Conservation (phyloP, 2,113 vertebrate genomes). For the Stegostoma tigrinum region DNA sequence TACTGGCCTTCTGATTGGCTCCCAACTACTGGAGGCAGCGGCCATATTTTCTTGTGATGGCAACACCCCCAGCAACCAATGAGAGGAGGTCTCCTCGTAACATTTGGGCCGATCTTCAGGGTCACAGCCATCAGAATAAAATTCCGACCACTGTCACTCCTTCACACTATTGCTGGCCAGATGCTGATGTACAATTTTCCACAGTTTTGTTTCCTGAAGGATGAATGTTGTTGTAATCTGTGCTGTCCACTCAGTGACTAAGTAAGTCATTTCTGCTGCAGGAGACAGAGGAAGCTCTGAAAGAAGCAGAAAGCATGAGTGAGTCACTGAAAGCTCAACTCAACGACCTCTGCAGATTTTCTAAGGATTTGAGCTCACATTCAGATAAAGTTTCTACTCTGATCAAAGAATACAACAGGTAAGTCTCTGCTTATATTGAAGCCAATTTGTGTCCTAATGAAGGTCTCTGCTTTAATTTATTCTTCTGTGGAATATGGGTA, state of each 20-base stretch:
- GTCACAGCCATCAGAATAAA: too few species aligned
- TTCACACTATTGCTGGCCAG: neutral
- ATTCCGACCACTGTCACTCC: neutral
- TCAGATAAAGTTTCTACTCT: constrained; percentile 80
- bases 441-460: neutral
- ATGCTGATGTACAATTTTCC: neutral
- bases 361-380: constrained; percentile 75
- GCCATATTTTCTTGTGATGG: too few species aligned
- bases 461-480: too few species aligned
- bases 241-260: neutral
- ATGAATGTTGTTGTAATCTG: neutral
- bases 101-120: too few species aligned
- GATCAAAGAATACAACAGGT: constrained; percentile 97
- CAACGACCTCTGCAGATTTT: constrained; percentile 86
- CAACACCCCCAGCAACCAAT: too few species aligned
- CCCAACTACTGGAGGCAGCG: too few species aligned
- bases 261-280: constrained; percentile 43
- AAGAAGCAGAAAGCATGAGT: constrained; percentile 73
- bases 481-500: too few species aligned
- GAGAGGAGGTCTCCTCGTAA: too few species aligned
- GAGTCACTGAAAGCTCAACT: constrained; percentile 84
- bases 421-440: constrained; percentile 38
- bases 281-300: constrained; percentile 73
- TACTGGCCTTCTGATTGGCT: too few species aligned
- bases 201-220: neutral